Evolutionary conservation across 2,797 vertebrate species (phyloP).

Genomic region (Pelodytes ibericus): DNA sequence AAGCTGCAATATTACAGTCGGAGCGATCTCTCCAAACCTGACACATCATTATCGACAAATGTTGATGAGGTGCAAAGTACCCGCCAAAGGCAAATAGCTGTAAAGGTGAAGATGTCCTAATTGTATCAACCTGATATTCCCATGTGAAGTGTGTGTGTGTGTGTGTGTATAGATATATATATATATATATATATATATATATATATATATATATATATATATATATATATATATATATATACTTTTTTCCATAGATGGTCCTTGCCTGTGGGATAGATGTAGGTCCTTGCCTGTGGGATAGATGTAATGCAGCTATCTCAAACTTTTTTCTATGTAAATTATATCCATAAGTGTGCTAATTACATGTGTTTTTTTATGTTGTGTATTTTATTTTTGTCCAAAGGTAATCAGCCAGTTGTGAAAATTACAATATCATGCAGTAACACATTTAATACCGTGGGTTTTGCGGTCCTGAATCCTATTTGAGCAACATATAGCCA

Average conservation of each 20-base stretch:
- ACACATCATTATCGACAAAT: conserved; percentile 59
- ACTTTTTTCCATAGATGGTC: not conserved
- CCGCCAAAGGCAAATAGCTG: conserved; percentile 18
- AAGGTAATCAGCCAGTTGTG: conserved; percentile 22
- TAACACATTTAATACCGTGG: conserved; percentile 14
- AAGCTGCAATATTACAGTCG: conserved; percentile 56
- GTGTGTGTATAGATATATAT: no score
- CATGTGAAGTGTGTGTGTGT: conserved; percentile 40
- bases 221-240: conserved; percentile 36
- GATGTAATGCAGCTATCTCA: conserved; percentile 1
- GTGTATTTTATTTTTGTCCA: conserved; percentile 27
- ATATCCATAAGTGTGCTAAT: conserved; percentile 24
- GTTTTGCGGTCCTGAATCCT: conserved; percentile 7
- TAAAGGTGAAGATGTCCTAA: conserved; percentile 54
- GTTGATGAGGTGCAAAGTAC: conserved; percentile 59
- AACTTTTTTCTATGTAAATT: not conserved
- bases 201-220: no score
- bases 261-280: not conserved
- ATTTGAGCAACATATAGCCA: conserved; percentile 12
- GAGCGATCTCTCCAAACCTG: conserved; percentile 62
- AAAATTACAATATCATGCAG: conserved; percentile 37
- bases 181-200: no score
- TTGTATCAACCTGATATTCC: conserved; percentile 47
- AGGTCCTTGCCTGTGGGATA: not conserved
- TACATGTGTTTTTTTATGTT: no score